A percentile compares a stretch with the other conserved stretches of the same genome.
phyloP scores from a whole-genome alignment of 2,797 vertebrate genomes.

The Syndactyla subalaris region DNA sequence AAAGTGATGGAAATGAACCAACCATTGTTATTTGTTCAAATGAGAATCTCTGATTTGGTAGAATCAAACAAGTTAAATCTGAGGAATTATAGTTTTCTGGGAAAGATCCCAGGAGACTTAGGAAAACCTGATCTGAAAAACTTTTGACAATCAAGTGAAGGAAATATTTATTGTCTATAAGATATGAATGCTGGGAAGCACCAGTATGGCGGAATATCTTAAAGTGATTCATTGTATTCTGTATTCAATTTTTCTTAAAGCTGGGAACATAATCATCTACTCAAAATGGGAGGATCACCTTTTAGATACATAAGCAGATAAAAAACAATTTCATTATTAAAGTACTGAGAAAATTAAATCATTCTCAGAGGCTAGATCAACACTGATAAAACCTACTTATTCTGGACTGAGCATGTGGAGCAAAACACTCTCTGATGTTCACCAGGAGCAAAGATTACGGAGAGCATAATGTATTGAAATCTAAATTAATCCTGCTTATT shows the following conservation, averaged over 20 bases:
- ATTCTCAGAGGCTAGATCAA: constrained; percentile 51
- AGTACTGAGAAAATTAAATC: constrained; percentile 50
- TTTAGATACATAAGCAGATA: constrained; percentile 59
- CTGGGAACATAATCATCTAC: not conserved
- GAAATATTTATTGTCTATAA: not conserved
- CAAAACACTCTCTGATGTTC: constrained; percentile 43
- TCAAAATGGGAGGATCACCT: constrained; percentile 35
- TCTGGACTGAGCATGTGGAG: constrained; percentile 7
- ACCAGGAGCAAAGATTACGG: constrained; percentile 55
- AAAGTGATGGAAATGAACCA: not conserved
- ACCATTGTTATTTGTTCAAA: not conserved
- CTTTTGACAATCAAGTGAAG: not conserved
- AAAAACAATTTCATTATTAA: constrained; percentile 52
- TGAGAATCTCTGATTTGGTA: not conserved
- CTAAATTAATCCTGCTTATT: constrained; percentile 66
- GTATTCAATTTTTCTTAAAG: constrained; percentile 8
- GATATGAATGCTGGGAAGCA: not conserved
- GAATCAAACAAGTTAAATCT: not conserved
- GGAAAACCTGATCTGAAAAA: not conserved
- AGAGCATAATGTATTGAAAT: constrained; percentile 46
- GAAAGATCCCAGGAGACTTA: not conserved
- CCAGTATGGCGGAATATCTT: not conserved
- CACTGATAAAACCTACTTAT: constrained; percentile 39
- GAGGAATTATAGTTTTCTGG: not conserved
- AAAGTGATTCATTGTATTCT: not conserved